These are phyloP conservation scores for Netelia inedita DNA, from an alignment of 2,888 invertebrate species.

Conservation along the genomic window DNA sequence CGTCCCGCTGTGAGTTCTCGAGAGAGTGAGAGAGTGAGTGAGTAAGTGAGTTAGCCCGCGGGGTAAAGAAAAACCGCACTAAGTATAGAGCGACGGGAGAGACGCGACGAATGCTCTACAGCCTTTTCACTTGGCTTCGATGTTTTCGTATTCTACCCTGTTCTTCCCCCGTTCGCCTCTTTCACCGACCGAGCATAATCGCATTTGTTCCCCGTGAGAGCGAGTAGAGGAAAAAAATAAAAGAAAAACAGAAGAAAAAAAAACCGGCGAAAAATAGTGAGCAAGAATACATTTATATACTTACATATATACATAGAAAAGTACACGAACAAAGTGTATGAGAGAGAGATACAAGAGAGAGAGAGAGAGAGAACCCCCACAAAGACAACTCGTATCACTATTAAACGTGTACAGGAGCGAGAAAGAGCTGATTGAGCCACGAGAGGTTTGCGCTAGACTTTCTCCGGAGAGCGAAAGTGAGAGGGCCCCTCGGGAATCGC, in stretches of 20 bases:
- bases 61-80: conserved; percentile 50
- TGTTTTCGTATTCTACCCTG: conserved; percentile 45
- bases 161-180: conserved; percentile 26
- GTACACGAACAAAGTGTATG: conserved; percentile 59
- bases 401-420: conserved; percentile 36
- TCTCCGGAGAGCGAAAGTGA: conserved; percentile 84
- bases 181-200: conserved; percentile 39
- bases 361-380: conserved; percentile 44
- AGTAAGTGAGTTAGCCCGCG: conserved; percentile 62
- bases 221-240: not conserved
- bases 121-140: conserved; percentile 58
- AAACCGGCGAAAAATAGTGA: not conserved
- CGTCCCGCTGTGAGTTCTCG: conserved; percentile 16
- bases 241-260: not conserved
- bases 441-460: conserved; percentile 76
- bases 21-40: conserved; percentile 56
- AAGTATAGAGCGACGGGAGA: conserved; percentile 61
- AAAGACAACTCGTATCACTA: conserved; percentile 12
- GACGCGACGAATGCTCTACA: conserved; percentile 46
- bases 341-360: conserved; percentile 69
- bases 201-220: conserved; percentile 55
- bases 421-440: conserved; percentile 45
- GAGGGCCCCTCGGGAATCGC: conserved; percentile 77
- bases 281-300: not conserved
- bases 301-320: conserved; percentile 26